A percentile compares a stretch with the other conserved stretches of the same genome.
Evolutionary conservation across 2,888 invertebrate genomes (phyloP).

Genomic region (Spisula solida): DNA sequence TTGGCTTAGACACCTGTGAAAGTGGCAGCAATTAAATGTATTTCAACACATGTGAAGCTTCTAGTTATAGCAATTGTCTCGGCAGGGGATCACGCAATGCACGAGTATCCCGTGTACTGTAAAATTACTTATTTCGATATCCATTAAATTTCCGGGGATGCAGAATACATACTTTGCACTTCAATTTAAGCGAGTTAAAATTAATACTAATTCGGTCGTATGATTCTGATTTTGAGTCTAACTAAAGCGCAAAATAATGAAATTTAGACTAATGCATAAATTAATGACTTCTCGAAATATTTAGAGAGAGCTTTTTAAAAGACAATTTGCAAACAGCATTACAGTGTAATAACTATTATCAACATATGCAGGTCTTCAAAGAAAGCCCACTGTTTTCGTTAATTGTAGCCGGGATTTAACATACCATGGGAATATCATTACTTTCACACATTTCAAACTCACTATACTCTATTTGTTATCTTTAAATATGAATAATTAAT

Average conservation of each 20-base stretch:
- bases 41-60: constrained; percentile 6
- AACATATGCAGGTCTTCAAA: constrained; percentile 29
- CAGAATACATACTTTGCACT: not conserved
- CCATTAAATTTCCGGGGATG: not conserved
- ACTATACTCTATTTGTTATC: constrained; percentile 32
- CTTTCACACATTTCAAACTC: constrained; percentile 41
- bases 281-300: not conserved
- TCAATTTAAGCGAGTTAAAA: not conserved
- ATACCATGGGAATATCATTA: constrained; percentile 42
- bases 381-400: constrained; percentile 30
- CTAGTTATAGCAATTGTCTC: not conserved
- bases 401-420: constrained; percentile 33
- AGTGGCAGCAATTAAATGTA: constrained; percentile 8
- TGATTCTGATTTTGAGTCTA: not conserved
- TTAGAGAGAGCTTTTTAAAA: not conserved
- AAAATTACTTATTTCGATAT: not conserved
- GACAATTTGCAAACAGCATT: constrained; percentile 15
- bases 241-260: not conserved
- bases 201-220: not conserved
- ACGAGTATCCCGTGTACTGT: not conserved
- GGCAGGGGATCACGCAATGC: not conserved
- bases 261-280: constrained; percentile 20
- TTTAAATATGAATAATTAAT: constrained; percentile 47
- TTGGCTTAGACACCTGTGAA: constrained; percentile 26
- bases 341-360: constrained; percentile 24